Evolutionary conservation across 2,113 vertebrate species (phyloP).

Genomic region (Larimichthys polyactis): DNA sequence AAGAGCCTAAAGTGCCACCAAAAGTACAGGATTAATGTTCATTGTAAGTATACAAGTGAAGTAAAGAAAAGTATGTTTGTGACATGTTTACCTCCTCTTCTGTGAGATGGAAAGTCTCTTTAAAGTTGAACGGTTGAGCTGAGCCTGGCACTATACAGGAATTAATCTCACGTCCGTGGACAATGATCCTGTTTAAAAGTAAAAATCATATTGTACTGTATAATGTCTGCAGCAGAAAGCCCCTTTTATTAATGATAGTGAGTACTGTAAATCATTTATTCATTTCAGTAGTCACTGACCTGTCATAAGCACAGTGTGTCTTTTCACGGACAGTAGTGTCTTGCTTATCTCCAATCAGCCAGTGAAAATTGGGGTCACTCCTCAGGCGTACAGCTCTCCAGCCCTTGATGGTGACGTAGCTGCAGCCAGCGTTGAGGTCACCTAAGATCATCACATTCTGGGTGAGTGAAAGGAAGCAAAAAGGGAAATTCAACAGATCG

Average conservation of each 20-base stretch:
- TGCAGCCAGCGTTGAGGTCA: conserved; percentile 90
- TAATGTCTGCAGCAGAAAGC: background rate
- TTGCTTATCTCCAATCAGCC: conserved; percentile 89
- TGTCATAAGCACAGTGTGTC: conserved; percentile 88
- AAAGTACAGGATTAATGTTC: background rate
- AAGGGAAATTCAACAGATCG: conserved; percentile 8
- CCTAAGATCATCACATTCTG: conserved; percentile 89
- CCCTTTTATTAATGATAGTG: background rate
- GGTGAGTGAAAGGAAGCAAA: background rate
- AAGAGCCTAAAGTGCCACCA: conserved; percentile 80
- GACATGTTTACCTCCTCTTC: conserved; percentile 80
- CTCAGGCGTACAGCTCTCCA: conserved; percentile 84
- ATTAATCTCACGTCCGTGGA: conserved; percentile 83
- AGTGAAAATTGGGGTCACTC: conserved; percentile 83
- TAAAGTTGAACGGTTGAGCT: conserved; percentile 88
- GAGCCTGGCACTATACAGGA: conserved; percentile 82
- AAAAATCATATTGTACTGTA: background rate
- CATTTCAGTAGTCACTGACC: conserved; percentile 67
- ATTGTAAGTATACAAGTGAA: background rate
- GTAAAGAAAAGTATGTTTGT: fast-evolving
- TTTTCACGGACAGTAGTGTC: conserved; percentile 88
- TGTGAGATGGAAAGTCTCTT: conserved; percentile 80
- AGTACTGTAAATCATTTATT: background rate
- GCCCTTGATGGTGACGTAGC: conserved; percentile 84
- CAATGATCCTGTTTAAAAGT: conserved; percentile 85